phyloP scores from a whole-genome alignment of 2,888 invertebrate genomes.

The Trichogramma dendrolimi region DNA sequence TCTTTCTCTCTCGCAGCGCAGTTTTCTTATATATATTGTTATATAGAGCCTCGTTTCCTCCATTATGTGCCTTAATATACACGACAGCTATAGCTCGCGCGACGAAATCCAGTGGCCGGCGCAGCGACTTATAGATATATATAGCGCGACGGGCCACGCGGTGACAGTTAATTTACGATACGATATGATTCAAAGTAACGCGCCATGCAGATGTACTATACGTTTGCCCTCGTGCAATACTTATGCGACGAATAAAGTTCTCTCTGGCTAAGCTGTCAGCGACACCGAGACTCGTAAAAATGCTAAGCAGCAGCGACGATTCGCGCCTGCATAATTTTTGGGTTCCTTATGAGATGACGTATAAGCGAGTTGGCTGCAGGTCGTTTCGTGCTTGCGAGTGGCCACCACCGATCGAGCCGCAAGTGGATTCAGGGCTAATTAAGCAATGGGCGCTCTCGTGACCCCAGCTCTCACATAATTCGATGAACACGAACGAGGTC shows the following conservation, averaged over 20 bases:
- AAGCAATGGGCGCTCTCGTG: neutral
- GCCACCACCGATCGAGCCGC: too few relatives aligned
- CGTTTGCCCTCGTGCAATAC: too few relatives aligned
- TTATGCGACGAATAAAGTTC: conserved; percentile 33
- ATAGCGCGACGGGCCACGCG: conserved; percentile 42
- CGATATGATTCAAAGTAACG: conserved; percentile 33
- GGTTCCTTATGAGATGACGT: too few relatives aligned
- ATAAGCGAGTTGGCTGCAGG: too few relatives aligned
- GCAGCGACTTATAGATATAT: conserved; percentile 24
- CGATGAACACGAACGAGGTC: neutral
- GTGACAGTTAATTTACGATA: conserved; percentile 31
- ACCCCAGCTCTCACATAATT: neutral
- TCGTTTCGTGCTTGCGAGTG: too few relatives aligned
- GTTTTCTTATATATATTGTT: conserved; percentile 23
- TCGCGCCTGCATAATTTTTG: too few relatives aligned
- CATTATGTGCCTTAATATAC: conserved; percentile 11
- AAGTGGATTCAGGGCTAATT: too few relatives aligned
- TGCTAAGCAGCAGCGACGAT: conserved; percentile 45
- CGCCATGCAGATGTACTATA: too few relatives aligned
- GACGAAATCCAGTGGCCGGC: neutral
- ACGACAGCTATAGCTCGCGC: neutral
- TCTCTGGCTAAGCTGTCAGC: conserved; percentile 47
- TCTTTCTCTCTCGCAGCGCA: conserved; percentile 32
- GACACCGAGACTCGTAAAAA: conserved; percentile 50
- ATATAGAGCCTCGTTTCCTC: conserved; percentile 25